phyloP scores from a whole-genome alignment of 2,797 vertebrate genomes.

The Australoheros facetus region DNA sequence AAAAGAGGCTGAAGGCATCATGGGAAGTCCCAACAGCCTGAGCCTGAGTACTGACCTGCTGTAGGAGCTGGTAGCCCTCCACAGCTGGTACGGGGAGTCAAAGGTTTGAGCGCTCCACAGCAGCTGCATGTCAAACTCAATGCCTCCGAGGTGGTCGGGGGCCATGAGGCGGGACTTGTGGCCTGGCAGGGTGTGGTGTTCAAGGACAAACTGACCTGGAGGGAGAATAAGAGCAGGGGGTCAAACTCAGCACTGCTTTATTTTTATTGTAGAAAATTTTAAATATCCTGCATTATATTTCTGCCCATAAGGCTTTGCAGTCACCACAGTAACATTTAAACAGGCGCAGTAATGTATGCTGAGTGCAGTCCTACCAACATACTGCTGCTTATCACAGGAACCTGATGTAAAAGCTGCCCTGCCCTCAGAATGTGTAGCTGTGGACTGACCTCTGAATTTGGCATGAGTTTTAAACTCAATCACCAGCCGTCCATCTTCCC shows the following conservation, averaged over 20 bases:
- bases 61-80: conserved; percentile 97
- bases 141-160: conserved; percentile 94
- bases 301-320: accelerated
- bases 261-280: neutral
- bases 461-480: conserved; percentile 99
- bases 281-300: neutral
- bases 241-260: neutral
- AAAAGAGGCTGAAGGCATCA: neutral
- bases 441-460: conserved; percentile 91
- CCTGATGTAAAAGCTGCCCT: neutral
- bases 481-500: conserved; percentile 94
- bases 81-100: conserved; percentile 95
- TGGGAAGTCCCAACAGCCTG: neutral
- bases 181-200: conserved; percentile 95
- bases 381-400: accelerated
- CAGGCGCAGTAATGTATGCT: neutral
- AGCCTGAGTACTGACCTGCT: conserved; percentile 84
- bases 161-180: conserved; percentile 90
- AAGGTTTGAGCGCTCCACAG: conserved; percentile 97
- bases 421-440: accelerated
- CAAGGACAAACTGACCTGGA: conserved; percentile 92
- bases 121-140: conserved; percentile 94
- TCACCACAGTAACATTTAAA: accelerated
- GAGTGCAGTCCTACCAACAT: neutral
- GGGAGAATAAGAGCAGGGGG: neutral